Conservation (phyloP, 2,797 vertebrate genomes). For the Orestias chungarensis region DNA sequence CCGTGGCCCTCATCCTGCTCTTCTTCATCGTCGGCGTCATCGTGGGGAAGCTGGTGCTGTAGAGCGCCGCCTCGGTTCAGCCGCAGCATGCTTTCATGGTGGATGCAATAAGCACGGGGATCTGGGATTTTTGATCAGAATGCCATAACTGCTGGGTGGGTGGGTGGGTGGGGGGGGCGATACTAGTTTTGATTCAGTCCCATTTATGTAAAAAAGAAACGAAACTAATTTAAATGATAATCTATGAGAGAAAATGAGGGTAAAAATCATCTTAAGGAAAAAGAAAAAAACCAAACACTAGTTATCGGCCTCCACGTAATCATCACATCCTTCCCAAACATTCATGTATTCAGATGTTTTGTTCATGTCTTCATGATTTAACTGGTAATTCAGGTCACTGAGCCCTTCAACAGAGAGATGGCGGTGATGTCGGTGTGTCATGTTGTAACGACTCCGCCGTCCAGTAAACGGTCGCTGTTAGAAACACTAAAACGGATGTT, state of each 20-base stretch:
- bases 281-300: too few species aligned
- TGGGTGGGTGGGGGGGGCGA: slow-evolving; percentile 22
- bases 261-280: slow-evolving; percentile 66
- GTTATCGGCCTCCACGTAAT: slow-evolving; percentile 91
- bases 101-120: slow-evolving; percentile 71
- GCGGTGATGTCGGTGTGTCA: slow-evolving; percentile 72
- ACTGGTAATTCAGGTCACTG: slow-evolving; percentile 72
- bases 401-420: slow-evolving; percentile 76
- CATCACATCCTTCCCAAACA: slow-evolving; percentile 67
- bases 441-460: slow-evolving; percentile 64
- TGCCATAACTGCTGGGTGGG: slow-evolving; percentile 82
- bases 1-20: slow-evolving; percentile 89
- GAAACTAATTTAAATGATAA: slow-evolving; percentile 54
- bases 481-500: slow-evolving; percentile 61
- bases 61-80: slow-evolving; percentile 77
- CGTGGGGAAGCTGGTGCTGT: slow-evolving; percentile 97
- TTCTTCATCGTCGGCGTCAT: slow-evolving; percentile 96
- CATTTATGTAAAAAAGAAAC: slow-evolving; percentile 79
- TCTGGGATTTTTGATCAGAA: slow-evolving; percentile 84
- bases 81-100: slow-evolving; percentile 79
- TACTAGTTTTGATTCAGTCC: slow-evolving; percentile 85
- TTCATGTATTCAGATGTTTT: slow-evolving; percentile 50
- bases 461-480: slow-evolving; percentile 55
- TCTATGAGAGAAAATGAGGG: slow-evolving; percentile 50
- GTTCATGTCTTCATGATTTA: slow-evolving; percentile 66